Evolutionary conservation across 2,888 invertebrate species (phyloP).

Genomic region (Amblyjoppa fuscipennis): DNA sequence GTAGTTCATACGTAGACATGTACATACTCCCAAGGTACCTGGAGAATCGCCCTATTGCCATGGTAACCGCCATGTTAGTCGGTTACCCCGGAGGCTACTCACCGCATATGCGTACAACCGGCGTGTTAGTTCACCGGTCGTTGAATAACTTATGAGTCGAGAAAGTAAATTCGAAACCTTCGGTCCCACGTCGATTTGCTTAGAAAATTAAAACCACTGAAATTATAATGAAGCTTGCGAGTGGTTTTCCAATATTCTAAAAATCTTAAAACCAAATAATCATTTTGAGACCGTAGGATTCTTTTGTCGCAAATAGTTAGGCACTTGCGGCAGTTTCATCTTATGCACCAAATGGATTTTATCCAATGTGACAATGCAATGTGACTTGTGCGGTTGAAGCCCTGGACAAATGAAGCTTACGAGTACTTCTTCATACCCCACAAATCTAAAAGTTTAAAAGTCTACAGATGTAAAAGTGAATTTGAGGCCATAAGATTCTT

Average conservation of each 20-base stretch:
- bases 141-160: slow-evolving; percentile 60
- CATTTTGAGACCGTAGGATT: too few relatives aligned
- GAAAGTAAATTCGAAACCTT: slow-evolving; percentile 24
- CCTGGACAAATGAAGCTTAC: too few relatives aligned
- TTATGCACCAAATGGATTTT: too few relatives aligned
- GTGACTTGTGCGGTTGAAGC: too few relatives aligned
- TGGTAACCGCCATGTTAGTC: slow-evolving; percentile 66
- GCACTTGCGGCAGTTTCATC: too few relatives aligned
- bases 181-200: slow-evolving; percentile 17
- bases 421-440: too few relatives aligned
- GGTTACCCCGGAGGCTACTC: slow-evolving; percentile 59
- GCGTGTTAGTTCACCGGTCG: slow-evolving; percentile 46
- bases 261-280: too few relatives aligned
- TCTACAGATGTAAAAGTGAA: too few relatives aligned
- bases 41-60: slow-evolving; percentile 61
- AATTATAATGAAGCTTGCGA: slow-evolving; percentile 19
- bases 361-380: too few relatives aligned
- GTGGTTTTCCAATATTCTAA: neutral
- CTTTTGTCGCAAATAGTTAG: too few relatives aligned
- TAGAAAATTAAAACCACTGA: slow-evolving; percentile 24
- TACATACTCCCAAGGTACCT: slow-evolving; percentile 38
- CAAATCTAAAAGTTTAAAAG: too few relatives aligned
- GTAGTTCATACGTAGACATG: slow-evolving; percentile 7
- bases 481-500: too few relatives aligned
- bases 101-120: slow-evolving; percentile 37